Percentiles rank a stretch among this genome's conserved stretches.
These are phyloP conservation scores for Fissipunctia ypsillon DNA, from an alignment of 2,888 invertebrate species.

Conservation along the genomic window DNA sequence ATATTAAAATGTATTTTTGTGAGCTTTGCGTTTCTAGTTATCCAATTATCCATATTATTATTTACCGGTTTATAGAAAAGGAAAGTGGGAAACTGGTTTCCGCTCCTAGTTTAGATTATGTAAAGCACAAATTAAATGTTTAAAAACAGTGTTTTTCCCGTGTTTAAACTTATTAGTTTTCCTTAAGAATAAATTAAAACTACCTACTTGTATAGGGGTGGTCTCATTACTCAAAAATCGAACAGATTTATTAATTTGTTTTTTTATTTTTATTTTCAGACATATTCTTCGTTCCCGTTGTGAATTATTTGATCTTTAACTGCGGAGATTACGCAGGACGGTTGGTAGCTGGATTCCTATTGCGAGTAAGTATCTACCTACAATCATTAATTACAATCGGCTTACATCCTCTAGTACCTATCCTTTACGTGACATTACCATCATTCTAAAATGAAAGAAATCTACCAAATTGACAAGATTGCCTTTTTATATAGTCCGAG, in stretches of 20 bases:
- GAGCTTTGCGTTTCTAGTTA: not conserved
- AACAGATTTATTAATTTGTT: not conserved
- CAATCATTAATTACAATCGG: not conserved
- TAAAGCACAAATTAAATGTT: not conserved
- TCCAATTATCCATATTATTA: not conserved
- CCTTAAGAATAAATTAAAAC: not conserved
- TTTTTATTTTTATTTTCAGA: slow-evolving; percentile 91
- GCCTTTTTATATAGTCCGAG: not conserved
- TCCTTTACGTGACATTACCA: not conserved
- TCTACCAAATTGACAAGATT: not conserved
- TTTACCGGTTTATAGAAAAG: slow-evolving; percentile 10
- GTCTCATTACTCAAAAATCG: not conserved
- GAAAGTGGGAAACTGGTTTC: not conserved
- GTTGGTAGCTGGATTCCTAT: slow-evolving; percentile 93
- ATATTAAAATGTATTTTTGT: slow-evolving; percentile 22
- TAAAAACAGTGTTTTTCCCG: not conserved
- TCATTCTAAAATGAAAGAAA: not conserved
- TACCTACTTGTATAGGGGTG: not conserved
- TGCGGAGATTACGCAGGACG: slow-evolving; percentile 97
- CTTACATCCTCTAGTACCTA: not conserved
- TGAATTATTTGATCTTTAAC: slow-evolving; percentile 97
- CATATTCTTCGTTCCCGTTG: slow-evolving; percentile 97
- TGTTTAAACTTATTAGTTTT: not conserved
- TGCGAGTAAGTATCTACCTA: slow-evolving; percentile 90
- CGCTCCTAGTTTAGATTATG: not conserved